Conservation (phyloP, 2,888 invertebrate genomes). For the Acanthosepion pharaonis region DNA sequence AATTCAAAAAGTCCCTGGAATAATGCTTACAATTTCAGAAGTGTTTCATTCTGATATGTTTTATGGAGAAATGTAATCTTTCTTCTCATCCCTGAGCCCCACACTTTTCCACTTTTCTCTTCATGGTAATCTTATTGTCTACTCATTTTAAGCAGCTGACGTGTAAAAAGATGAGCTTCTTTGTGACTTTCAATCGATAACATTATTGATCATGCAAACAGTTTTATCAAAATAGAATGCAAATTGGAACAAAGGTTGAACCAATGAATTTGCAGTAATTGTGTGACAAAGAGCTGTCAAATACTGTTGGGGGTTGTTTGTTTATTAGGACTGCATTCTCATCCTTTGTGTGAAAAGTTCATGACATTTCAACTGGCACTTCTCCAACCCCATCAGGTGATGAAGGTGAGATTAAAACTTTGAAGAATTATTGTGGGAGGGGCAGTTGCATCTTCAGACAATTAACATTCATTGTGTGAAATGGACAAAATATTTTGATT, state of each 20-base stretch:
- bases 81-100: neutral
- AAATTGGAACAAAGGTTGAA: neutral
- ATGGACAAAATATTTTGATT: neutral
- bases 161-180: neutral
- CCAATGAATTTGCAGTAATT: conserved; percentile 12
- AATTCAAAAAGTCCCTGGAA: too few species aligned
- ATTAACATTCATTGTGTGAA: neutral
- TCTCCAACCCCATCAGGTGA: neutral
- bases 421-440: neutral
- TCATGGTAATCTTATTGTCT: neutral
- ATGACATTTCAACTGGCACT: neutral
- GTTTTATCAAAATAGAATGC: neutral
- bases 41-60: neutral
- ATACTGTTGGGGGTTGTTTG: neutral
- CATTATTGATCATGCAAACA: conserved; percentile 8
- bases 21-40: neutral
- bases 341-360: neutral
- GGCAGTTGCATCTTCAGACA: neutral
- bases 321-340: neutral
- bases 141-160: neutral
- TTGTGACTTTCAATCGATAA: neutral
- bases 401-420: neutral
- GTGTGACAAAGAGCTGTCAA: conserved; percentile 33
- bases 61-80: neutral
- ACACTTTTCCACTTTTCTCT: neutral